Evolutionary conservation across 2,888 invertebrate species (phyloP), one percentile per base, ranked within the genome.

Genomic region (Elgonia sp.): DNA sequence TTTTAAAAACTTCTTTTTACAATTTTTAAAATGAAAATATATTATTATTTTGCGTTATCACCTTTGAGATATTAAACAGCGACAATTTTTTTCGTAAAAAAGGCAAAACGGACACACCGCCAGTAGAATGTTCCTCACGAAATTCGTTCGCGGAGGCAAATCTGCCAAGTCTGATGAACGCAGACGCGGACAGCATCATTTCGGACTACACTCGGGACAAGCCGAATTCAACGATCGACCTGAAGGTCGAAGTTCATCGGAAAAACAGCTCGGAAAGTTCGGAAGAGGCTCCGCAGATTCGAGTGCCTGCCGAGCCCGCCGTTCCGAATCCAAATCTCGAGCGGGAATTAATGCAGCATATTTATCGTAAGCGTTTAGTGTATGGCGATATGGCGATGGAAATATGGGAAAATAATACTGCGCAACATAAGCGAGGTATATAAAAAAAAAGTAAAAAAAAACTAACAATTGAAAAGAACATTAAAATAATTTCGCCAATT

Each of bases 231-330:
- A 94, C 94, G 42, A 94, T 94, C 97, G 98, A 98, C 96, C 96
- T 98, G 91, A 98, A 98, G 96, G 98, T 98, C 85, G 98, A 98
- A 95, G 98, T 98, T 79, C 98, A 98, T 95, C 96, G 98, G 84
- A 98, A 98, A 94, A 98, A 98, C 94, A 98, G 98, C 93, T 98
- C 98, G 0, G 98, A 97, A 94, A 98, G 98, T 89, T 97, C 97
- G 91, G 97, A 97, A 93, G 97, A 97, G 89, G 96, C 96, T 89
- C 91, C 93, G 39, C 93, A 94, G 83, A 89, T 93, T 46, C 92
- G 91, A 76, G 93, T 94, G 84, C 92, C 92, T 50, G 92, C 92
- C 67, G 91, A 92, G 63, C 92, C 93, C 29, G 10, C 53, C 9
- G 92, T 89, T 79, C 90, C 92, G 73, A 93, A 93, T 57, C 10